A percentile compares a stretch with the other conserved stretches of the same genome.
These are phyloP conservation scores for Holothuria leucospilota DNA, from an alignment of 53 echinoderm and acorn worm genomes.

Conservation along the genomic window DNA sequence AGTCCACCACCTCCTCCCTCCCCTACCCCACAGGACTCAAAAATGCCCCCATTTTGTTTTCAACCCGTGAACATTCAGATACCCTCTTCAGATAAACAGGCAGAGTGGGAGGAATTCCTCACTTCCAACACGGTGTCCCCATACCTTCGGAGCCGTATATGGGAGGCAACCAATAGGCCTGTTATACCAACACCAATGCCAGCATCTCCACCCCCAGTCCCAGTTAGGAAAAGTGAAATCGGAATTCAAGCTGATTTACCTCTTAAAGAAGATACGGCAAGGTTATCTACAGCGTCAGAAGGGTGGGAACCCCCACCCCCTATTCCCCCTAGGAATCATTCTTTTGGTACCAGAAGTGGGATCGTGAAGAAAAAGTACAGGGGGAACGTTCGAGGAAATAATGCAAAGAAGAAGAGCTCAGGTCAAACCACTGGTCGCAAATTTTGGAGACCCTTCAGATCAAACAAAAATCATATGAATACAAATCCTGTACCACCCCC, in stretches of 20 bases:
- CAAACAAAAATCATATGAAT: conserved; percentile 20
- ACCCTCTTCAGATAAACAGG: conserved; percentile 34
- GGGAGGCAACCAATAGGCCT: conserved; percentile 53
- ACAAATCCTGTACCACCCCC: conserved; percentile 61
- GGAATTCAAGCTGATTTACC: conserved; percentile 37
- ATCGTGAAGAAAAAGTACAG: conserved; percentile 39
- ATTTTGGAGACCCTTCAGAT: conserved; percentile 81
- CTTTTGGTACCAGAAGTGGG: conserved; percentile 51
- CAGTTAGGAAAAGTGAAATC: conserved; percentile 65
- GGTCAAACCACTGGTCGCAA: conserved; percentile 40
- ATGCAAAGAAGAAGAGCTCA: conserved; percentile 35
- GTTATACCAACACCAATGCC: background rate
- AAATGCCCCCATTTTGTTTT: conserved; percentile 41
- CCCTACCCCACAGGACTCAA: conserved; percentile 34
- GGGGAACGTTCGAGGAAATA: conserved; percentile 16
- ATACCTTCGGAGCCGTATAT: conserved; percentile 69
- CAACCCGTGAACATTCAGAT: conserved; percentile 21
- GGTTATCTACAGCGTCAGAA: background rate
- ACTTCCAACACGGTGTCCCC: conserved; percentile 68
- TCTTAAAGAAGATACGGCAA: background rate
- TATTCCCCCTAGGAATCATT: conserved; percentile 76
- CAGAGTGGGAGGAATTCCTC: conserved; percentile 68
- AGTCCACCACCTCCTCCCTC: conserved; percentile 86
- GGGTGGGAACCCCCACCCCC: conserved; percentile 69
- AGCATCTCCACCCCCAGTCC: conserved; percentile 75